phyloP scores from a whole-genome alignment of 2,888 invertebrate genomes.

The Selenia dentaria region DNA sequence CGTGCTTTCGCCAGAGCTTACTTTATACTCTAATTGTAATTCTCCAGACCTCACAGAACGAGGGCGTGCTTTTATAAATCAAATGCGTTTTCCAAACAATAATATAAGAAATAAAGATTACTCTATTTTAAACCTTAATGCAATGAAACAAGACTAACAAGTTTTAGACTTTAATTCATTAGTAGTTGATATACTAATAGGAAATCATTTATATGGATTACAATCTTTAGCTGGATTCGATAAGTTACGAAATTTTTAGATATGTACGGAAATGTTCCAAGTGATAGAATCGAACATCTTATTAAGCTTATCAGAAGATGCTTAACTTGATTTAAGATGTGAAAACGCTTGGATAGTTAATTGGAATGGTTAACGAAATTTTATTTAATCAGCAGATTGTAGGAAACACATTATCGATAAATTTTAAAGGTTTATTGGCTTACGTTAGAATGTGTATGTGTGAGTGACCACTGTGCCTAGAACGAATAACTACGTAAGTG shows the following conservation, averaged over 20 bases:
- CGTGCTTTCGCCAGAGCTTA: constrained; percentile 35
- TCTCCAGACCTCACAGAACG: constrained; percentile 40
- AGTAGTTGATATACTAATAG: constrained; percentile 30
- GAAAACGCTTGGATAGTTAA: constrained; percentile 1
- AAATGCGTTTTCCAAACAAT: constrained; percentile 45
- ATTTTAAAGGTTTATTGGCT: too few relatives aligned
- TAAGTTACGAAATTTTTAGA: constrained; percentile 29
- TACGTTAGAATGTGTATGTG: too few relatives aligned
- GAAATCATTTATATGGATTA: constrained; percentile 43
- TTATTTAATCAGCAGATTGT: not conserved
- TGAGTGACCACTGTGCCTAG: too few relatives aligned
- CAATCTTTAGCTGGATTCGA: constrained; percentile 24
- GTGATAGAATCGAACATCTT: constrained; percentile 17
- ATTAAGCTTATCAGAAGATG: constrained; percentile 16
- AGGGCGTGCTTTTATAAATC: constrained; percentile 46
- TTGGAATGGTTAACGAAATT: not conserved
- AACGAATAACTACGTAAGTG: too few relatives aligned
- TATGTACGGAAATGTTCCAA: constrained; percentile 7
- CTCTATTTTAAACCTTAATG: constrained; percentile 1
- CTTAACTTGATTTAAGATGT: constrained; percentile 10
- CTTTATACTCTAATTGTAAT: constrained; percentile 33
- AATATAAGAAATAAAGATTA: constrained; percentile 2
- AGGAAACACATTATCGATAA: too few relatives aligned
- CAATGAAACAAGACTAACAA: not conserved
- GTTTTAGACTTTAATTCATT: not conserved